phyloP scores from a whole-genome alignment of 2,797 vertebrate species.

The Eospalax fontanierii region DNA sequence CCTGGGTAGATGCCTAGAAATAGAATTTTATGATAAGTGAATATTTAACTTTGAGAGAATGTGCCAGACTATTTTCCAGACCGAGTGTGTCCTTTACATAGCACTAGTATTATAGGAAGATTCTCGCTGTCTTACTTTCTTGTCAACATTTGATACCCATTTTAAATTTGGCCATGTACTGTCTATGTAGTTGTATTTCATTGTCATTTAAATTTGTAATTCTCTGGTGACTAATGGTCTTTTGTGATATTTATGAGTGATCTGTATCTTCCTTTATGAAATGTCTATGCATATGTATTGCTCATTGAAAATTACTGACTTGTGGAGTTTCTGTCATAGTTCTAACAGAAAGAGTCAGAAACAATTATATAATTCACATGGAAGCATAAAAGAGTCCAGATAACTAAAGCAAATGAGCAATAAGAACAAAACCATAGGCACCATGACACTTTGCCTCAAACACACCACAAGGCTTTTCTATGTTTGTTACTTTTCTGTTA shows the following conservation, averaged over 20 bases:
- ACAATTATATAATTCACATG: not conserved
- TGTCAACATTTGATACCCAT: not conserved
- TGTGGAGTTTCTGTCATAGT: not conserved
- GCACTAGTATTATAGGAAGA: not conserved
- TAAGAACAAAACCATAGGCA: not conserved
- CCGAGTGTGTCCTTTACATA: not conserved
- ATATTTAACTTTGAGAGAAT: not conserved
- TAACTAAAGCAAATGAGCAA: too few species aligned
- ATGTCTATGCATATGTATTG: not conserved
- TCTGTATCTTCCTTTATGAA: not conserved
- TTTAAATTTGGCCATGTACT: not conserved
- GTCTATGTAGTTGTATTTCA: not conserved
- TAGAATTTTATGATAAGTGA: not conserved
- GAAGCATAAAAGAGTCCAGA: too few species aligned
- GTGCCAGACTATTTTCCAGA: not conserved
- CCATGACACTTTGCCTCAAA: not conserved
- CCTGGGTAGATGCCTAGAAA: not conserved
- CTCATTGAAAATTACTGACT: not conserved
- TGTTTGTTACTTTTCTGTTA: too few species aligned
- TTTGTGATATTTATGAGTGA: not conserved
- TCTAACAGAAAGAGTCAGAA: not conserved
- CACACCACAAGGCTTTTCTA: too few species aligned
- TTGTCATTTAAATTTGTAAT: not conserved
- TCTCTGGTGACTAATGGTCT: not conserved
- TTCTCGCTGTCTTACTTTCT: not conserved